Base-by-base conservation (phyloP, 2,113 vertebrate genomes). In the Grus americana region DNA sequence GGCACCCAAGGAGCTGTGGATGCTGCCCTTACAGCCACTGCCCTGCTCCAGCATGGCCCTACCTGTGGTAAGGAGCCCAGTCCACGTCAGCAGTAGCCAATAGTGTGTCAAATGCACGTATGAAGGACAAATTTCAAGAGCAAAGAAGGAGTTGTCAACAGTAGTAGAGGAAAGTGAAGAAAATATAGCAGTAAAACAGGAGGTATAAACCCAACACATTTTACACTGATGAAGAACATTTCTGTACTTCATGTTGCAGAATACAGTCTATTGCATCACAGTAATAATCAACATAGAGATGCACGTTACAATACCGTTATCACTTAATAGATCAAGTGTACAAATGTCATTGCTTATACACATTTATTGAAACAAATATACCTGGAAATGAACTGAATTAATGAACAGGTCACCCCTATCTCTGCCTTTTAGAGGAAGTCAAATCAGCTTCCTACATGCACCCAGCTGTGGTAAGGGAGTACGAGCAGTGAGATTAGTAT, bases 221-320 rank as follows among this genome's bases (percentile, higher is more conserved):
- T 87, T 44, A n/a, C 86, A 87, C 40, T 2, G 1, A 20, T 61
- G 18, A 79, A 89, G 73, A 95, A 79, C 62, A 67, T 70, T 96
- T 94, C 90, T 87, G 57, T 86, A 50, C 47, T 91, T 92, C 10
- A 15, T 34, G 32, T 59, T 84, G 59, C 47, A 93, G 84, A 93
- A 59, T 83, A 75, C 19, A 73, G 44, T 44, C 47, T 91, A 86
- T 61, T 91, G 90, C 92, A 90, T 94, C 79, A 81, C 36, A 90
- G 62, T 85, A 98, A 96, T 90, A 95, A 76, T 93, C 81, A 96
- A 87, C 34, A 89, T 81, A 95, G 86, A 97, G 93, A 90, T 93
- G 54, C 74, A 74, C 42, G 52, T 84, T 97, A 92, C 57, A 89
- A 57, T 76, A 93, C 19, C 6, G 11, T 95, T 96, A 90, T 91